Conservation (phyloP, 2,113 vertebrate genomes). For the Carassius gibelio region DNA sequence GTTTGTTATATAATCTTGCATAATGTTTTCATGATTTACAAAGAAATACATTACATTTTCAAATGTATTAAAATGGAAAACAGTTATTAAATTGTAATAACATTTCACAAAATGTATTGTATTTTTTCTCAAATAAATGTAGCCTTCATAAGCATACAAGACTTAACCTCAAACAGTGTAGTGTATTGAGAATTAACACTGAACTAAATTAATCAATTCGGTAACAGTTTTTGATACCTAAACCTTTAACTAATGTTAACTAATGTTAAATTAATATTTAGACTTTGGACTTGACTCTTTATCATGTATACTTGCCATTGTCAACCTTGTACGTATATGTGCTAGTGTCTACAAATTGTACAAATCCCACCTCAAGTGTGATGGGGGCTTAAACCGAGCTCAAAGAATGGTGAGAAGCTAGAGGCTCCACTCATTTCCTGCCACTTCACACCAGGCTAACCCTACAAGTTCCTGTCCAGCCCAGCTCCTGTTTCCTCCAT, state of each 20-base stretch:
- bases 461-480: constrained; percentile 61
- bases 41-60: background rate
- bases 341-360: background rate
- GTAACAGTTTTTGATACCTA: background rate
- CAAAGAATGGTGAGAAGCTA: background rate
- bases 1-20: no score
- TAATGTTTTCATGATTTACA: no score
- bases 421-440: constrained; percentile 65
- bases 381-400: background rate
- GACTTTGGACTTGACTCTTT: background rate
- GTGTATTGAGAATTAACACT: background rate
- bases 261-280: background rate
- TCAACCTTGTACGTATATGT: background rate
- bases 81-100: no score
- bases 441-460: constrained; percentile 65
- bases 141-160: background rate
- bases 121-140: background rate
- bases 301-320: background rate
- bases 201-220: background rate
- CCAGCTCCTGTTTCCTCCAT: constrained; percentile 67
- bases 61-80: no score
- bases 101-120: background rate
- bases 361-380: background rate
- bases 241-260: background rate
- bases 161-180: background rate